Conservation (phyloP, 1,140 invertebrate genomes). For the Rhyzopertha dominica region DNA sequence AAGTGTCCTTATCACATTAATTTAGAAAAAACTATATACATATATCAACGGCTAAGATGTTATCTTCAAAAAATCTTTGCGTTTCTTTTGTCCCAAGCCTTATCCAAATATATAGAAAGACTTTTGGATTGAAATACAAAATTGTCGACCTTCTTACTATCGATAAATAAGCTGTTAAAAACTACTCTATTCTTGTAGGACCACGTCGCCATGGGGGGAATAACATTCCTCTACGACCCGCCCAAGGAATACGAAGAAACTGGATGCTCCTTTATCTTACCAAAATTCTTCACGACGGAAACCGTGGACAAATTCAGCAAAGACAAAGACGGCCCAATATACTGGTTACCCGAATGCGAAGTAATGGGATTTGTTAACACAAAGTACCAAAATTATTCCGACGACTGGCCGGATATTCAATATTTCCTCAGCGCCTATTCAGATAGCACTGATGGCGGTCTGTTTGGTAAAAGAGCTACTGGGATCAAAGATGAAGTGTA, state of each 20-base stretch:
- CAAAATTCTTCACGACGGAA: constrained; percentile 50
- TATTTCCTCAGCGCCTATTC: constrained; percentile 64
- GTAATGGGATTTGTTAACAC: constrained; percentile 72
- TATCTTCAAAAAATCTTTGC: too few relatives aligned
- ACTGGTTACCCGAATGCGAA: constrained; percentile 64
- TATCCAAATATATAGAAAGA: too few relatives aligned
- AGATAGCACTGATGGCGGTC: constrained; percentile 71
- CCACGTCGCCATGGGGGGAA: constrained; percentile 61
- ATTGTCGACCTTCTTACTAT: too few relatives aligned
- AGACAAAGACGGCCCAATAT: constrained; percentile 56
- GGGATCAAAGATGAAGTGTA: constrained; percentile 64
- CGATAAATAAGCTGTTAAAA: too few relatives aligned
- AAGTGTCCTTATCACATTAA: too few relatives aligned
- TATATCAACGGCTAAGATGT: too few relatives aligned
- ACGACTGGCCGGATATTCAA: constrained; percentile 75
- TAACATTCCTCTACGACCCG: constrained; percentile 44
- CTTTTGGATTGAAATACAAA: too few relatives aligned
- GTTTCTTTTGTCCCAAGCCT: too few relatives aligned
- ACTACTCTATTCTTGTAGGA: too few relatives aligned
- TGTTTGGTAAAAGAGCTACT: constrained; percentile 60
- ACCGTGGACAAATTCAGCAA: constrained; percentile 54
- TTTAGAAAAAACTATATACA: too few relatives aligned
- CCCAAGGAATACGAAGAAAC: constrained; percentile 47
- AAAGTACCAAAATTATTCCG: constrained; percentile 57
- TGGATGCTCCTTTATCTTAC: constrained; percentile 56